Base-by-base conservation (phyloP, 2,888 invertebrate species). In the Idaea aversata region DNA sequence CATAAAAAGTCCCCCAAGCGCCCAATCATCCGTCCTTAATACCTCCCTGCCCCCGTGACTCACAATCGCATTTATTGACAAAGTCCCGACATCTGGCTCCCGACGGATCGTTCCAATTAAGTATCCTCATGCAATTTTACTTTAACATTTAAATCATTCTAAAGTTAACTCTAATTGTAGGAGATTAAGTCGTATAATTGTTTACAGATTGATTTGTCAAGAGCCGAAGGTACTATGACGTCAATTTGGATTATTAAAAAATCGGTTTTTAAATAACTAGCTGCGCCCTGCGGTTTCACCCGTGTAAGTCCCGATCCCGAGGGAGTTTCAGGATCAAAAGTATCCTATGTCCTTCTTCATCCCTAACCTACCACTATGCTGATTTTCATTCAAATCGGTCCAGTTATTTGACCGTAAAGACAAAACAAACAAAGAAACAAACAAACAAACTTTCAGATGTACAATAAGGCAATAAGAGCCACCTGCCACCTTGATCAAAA, bases 31-130 rank as follows among this genome's bases (percentile, higher is more conserved):
- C 25, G 25, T 25, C 59, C 59, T 71, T 70, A 73, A 69, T 63
- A 62, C 69, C 61, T 59, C 71, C 69, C 69, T 70, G 70, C 15
- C 25, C 25, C 6, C 70, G 47, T 75, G 76, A 79, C 67, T 80
- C 78, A 84, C 82, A 84, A 84, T 84, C 80, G 80, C 81, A 79
- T 86, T 84, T 86, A 87, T 83, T 85, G 85, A 83, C 85, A 82
- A 81, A 83, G 82, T 81, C 75, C 77, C 78, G 75, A 77, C 85
- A 83, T 83, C 85, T 84, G 81, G 75, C 76, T 78, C 81, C 83
- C 80, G 76, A 75, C 80, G 79, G 80, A 83, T 82, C 80, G 78
- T 70, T 76, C 85, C 87, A 86, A 87, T 87, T 87, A 87, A 83
- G 82, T 80, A 75, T 76, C 78, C 68, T 63, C 65, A 68, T 64